These are phyloP conservation scores for Melipona bicolor DNA, from an alignment of 2,888 invertebrate species.

Conservation along the genomic window DNA sequence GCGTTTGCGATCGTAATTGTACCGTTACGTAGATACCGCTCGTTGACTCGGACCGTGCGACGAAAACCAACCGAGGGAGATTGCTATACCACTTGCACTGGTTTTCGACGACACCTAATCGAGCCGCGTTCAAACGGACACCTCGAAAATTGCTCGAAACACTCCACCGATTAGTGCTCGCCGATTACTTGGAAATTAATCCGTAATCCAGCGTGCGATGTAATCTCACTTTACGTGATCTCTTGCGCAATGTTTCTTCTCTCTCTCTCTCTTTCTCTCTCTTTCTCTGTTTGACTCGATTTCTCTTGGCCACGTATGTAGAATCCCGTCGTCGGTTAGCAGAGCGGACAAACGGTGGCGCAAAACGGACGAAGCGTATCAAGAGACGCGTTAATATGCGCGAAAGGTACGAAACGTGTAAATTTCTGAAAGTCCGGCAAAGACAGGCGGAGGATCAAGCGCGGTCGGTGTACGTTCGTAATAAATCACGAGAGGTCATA, in stretches of 20 bases:
- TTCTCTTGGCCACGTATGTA: too few species aligned
- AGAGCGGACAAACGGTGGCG: too few species aligned
- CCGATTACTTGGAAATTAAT: too few species aligned
- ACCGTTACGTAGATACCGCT: constrained; percentile 10
- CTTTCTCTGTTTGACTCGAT: too few species aligned
- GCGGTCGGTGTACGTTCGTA: not conserved
- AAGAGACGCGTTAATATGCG: too few species aligned
- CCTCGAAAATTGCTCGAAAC: not conserved
- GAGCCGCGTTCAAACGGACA: not conserved
- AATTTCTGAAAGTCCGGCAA: not conserved
- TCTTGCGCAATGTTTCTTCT: too few species aligned
- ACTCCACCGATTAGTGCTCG: not conserved
- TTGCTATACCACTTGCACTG: not conserved
- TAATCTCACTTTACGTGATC: too few species aligned
- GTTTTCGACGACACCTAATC: not conserved
- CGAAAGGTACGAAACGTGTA: too few species aligned
- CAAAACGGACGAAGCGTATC: too few species aligned
- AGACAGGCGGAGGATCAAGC: not conserved
- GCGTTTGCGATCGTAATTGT: constrained; percentile 52
- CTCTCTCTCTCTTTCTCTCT: too few species aligned
- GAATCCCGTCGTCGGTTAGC: too few species aligned
- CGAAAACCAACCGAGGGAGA: not conserved
- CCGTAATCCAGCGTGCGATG: too few species aligned
- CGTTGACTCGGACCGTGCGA: constrained; percentile 16
- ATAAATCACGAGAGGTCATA: constrained; percentile 39